Evolutionary conservation across 2,113 vertebrate genomes (phyloP), one percentile per base, ranked within the genome.

Genomic region (Illadopsis cleaveri): DNA sequence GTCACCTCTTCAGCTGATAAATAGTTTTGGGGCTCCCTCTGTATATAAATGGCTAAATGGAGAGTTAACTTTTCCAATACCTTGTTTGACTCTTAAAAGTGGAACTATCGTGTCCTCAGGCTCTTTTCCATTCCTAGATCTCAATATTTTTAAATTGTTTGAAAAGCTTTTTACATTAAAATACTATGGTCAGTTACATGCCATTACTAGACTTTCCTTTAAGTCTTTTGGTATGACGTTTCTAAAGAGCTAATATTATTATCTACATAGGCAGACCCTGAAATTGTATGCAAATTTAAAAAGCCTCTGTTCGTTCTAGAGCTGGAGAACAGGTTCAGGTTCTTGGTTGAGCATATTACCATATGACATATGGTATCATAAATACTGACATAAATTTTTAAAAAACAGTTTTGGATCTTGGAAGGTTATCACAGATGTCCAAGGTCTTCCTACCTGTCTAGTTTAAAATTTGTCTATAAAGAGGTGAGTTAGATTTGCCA

Each of bases 1-100:
- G 82, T 96, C 92, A 73, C 80, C 58, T 82, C 57, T 92, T 60
- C n/a, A n/a, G 15, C 35, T 97, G 79, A 94, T 81, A 93, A 95
- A 95, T 82, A 60, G 54, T 87, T 92, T 89, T 42, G 50, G 66
- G 65, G 38, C 17, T 94, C 38, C n/a, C 28, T 56, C 60, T 76
- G 35, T 92, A 64, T 18, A 87, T 68, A 93, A 91, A 79, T 27
- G 17, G 37, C 58, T 89, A 86, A 80, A 82, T 35, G 20, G 18
- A 91, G 44, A 89, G 28, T 79, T 96, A 92, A 78, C 19, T 85
- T 94, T 81, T 68, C 72, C 50, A 78, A 4, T 72, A 84, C 51
- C 75, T 91, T 78, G 16, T 89, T 81, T 86, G 76, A 90, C 72
- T 81, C 64, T 64, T 83, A 54, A 50, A 91, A 87, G 57, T 66